Percentiles rank a stretch among this genome's conserved stretches.
These are phyloP conservation scores for Papilio machaon DNA, from an alignment of 1,140 invertebrate species.

Conservation along the genomic window DNA sequence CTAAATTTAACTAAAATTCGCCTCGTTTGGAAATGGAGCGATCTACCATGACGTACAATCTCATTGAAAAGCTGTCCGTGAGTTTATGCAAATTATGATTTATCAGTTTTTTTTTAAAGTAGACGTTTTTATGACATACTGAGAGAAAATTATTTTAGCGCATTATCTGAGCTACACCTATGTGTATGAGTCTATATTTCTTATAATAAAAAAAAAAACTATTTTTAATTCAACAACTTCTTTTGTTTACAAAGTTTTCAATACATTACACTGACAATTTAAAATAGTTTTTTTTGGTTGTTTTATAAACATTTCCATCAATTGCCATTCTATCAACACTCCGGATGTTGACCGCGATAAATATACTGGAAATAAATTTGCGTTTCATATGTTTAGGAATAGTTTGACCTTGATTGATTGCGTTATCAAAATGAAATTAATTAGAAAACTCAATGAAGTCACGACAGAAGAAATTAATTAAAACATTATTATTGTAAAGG, in stretches of 20 bases:
- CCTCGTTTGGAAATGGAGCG: background rate
- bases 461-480: background rate
- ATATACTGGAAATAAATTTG: background rate
- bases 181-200: background rate
- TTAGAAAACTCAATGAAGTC: background rate
- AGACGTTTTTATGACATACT: conserved; percentile 25
- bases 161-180: background rate
- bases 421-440: background rate
- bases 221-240: background rate
- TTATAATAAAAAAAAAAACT: background rate
- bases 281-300: background rate
- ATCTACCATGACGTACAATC: conserved; percentile 29
- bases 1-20: conserved; percentile 22
- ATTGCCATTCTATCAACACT: conserved; percentile 9
- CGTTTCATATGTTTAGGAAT: background rate
- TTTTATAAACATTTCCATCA: conserved; percentile 22
- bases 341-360: background rate
- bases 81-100: conserved; percentile 27
- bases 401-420: background rate
- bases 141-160: background rate
- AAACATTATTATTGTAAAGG: background rate
- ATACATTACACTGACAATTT: background rate
- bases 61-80: conserved; percentile 31
- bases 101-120: conserved; percentile 27
- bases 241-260: background rate